Conservation (phyloP, 2,888 invertebrate species). For the Troglohyphantes excavatus region DNA sequence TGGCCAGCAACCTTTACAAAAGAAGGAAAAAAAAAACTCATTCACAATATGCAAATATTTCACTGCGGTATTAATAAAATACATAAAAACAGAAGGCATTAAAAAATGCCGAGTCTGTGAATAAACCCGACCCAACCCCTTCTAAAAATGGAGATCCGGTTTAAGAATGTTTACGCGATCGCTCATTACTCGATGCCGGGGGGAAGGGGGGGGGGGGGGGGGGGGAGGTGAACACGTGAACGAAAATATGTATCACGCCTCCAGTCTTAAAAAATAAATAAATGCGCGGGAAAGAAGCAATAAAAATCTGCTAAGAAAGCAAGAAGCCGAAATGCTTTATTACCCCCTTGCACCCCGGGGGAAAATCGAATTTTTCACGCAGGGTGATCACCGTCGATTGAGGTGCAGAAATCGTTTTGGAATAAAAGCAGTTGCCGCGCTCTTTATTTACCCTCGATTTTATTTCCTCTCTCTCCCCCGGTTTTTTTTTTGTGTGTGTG, state of each 20-base stretch:
- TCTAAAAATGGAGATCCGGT: constrained; percentile 43
- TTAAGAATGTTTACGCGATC: constrained; percentile 49
- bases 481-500: too few relatives aligned
- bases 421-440: constrained; percentile 9
- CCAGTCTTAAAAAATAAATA: constrained; percentile 25
- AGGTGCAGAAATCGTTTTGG: constrained; percentile 14
- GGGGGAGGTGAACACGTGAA: constrained; percentile 38
- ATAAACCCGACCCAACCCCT: constrained; percentile 14
- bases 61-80: background rate
- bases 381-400: constrained; percentile 13
- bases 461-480: background rate
- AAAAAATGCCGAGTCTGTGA: constrained; percentile 12
- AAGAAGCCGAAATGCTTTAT: constrained; percentile 20
- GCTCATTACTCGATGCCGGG: constrained; percentile 17
- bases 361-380: constrained; percentile 38
- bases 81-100: constrained; percentile 7
- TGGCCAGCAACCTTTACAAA: background rate
- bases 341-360: constrained; percentile 15
- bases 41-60: constrained; percentile 21
- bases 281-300: constrained; percentile 16
- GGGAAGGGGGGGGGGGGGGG: constrained; percentile 19
- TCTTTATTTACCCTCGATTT: background rate
- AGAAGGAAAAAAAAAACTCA: background rate
- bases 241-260: constrained; percentile 46
- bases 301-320: constrained; percentile 28